Evolutionary conservation across 2,113 vertebrate species (phyloP), one percentile per base, ranked within the genome.

Genomic region (Myiozetetes cayanensis): DNA sequence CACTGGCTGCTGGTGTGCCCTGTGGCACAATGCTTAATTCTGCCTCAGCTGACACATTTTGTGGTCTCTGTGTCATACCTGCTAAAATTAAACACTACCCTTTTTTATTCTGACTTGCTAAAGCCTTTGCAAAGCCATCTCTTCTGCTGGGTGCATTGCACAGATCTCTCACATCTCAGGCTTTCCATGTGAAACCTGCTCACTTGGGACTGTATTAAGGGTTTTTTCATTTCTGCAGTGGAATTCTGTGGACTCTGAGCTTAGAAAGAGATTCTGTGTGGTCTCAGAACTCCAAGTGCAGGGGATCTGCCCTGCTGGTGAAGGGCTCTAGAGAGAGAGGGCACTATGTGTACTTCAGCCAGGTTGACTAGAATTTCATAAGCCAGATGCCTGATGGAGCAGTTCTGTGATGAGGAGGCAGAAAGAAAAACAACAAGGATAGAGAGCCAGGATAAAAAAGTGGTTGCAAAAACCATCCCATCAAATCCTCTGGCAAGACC

Each of bases 161-260:
- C 35, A 85, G 21, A 17, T 68, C 62, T 81, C 28, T 85, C 44
- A 39, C 30, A 85, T 30, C 56, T 88, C 23, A 27, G 27, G 37
- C 3, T 93, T 55, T 43, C 25, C 39, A 24, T 11, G 6, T 56
- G 39, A 68, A 75, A 59, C 13, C 46, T 33, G 53, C 17, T 61
- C 44, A 25, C 37, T 61, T 1, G 4, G 79, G 49, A 11, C 41
- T 1, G 0, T 41, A 12, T 72, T 89, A 77, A 0, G 0, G 73
- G 31, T 13, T 68, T 6, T 76, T 53, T 43, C 44, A 39, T 33
- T 37, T 22, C 25, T 55, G 6, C 28, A 41, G 13, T 4, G 11
- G 50, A 25, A 56, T 81, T 91, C 67, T 16, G 6, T 43, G 47
- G 33, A 35, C 33, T 77, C 65, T 71, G 55, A 65, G 17, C 19